Evolutionary conservation across 2,888 invertebrate genomes (phyloP), one percentile per base, ranked within the genome.

Genomic region (Rutpela maculata): DNA sequence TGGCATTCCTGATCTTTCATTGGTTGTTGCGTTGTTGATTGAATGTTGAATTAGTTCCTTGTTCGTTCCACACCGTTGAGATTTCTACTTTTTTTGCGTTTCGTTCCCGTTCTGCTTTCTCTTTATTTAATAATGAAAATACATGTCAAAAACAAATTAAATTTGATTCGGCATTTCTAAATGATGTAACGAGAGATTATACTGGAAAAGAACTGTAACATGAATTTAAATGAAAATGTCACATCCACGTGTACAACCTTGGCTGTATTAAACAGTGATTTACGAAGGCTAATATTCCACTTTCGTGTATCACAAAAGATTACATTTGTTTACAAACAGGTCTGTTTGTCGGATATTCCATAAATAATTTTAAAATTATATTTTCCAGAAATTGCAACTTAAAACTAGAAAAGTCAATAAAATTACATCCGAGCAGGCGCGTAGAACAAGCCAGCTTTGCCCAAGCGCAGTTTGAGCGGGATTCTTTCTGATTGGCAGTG

Each of bases 401-500:
- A 70, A 70, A 70, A 19, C 15, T 19, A 19, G 17, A 63, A 78
- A 78, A 76, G 78, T 78, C 78, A 74, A 78, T 78, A 78, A 78
- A 76, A 56, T 63, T 17, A 31, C 50, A 11, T 62, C 26, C 62
- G 63, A 63, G 72, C 68, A 70, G 26, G 73, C 74, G 78, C 76
- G 62, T 38, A 12, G 22, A 57, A 31, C 12, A 57, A 38, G 59
- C 38, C 19, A 35, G 62, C 62, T 79, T 81, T 84, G 84, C 83
- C 83, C 85, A 83, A 78, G 84, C 84, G 85, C 85, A 83, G 81
- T 85, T 87, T 86, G 81, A 86, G 87, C 87, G 87, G 87, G 87
- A 86, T 84, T 80, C 79, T 80, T 83, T 84, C 84, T 87, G 86
- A 88, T 88, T 88, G 88, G 87, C 87, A 87, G 85, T 87, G 87